Base-by-base conservation (phyloP, 2,888 invertebrate species). In the Microplitis manilae region DNA sequence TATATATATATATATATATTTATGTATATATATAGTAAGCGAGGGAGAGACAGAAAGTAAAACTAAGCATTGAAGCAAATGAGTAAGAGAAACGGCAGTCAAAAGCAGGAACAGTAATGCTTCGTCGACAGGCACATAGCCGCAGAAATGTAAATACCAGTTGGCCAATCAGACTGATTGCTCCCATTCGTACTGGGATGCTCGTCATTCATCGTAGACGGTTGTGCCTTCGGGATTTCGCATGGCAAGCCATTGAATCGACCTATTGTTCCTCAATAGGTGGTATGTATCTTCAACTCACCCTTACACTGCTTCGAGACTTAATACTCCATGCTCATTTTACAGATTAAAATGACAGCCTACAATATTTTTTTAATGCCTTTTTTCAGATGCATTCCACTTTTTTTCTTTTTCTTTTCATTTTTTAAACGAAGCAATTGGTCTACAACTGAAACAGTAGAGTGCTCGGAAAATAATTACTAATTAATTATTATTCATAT, bases 151-250 rank as follows among this genome's bases (percentile, higher is more conserved):
- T 87, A 86, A 88, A 87, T 88, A 88, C 82, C 85, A 84, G 85
- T 83, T 70, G 84, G 87, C 88, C 89, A 89, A 90, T 90, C 89
- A 88, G 88, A 80, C 89, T 89, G 89, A 89, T 90, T 89, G 89
- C 87, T 88, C 87, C 85, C 86, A 86, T 87, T 88, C 87, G 89
- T 59, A 61, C 85, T 85, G 86, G 87, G 84, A 86, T 88, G 86
- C 86, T 84, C 87, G 85, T 88, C 86, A 86, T 87, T 87, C 87
- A 85, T 84, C 83, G 77, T 69, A 80, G 76, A 76, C 78, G 78
- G 77, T 76, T 77, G 71, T 83, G 83, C 84, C 83, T 83, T 81
- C 81, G 80, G 81, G 76, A 75, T 77, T 77, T 67, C 61, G 41
- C 74, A 74, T 38, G 61, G 71, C 59, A 61, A 39, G 39, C 71